These are phyloP conservation scores for Corella eumyota DNA, from an alignment of 23 tunicate species.

Conservation along the genomic window DNA sequence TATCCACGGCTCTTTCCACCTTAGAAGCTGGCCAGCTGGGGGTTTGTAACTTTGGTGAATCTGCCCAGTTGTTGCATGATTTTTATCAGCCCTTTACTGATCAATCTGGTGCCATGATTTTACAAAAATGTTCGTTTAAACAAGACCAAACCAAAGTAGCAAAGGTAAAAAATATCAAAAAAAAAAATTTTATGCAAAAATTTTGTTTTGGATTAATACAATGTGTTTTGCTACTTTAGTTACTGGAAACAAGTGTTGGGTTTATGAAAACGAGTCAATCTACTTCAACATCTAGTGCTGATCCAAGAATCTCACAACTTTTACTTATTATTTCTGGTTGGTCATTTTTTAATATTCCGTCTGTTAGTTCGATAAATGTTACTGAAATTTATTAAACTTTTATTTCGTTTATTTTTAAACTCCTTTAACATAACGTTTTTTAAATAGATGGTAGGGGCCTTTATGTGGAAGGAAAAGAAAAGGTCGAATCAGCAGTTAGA, in stretches of 20 bases:
- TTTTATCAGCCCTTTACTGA: constrained; percentile 73
- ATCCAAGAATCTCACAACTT: constrained; percentile 60
- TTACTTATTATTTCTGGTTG: constrained; percentile 68
- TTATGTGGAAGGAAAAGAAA: constrained; percentile 65
- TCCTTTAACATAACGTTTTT: not conserved
- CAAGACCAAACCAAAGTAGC: constrained; percentile 85
- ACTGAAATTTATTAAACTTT: not conserved
- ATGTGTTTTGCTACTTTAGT: constrained; percentile 1
- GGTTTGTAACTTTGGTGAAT: constrained; percentile 78
- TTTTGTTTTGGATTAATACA: not conserved
- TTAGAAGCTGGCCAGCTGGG: constrained; percentile 82
- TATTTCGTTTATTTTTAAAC: not conserved
- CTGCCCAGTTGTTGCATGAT: constrained; percentile 45
- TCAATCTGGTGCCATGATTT: constrained; percentile 58
- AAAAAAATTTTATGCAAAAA: not conserved
- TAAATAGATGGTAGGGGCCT: constrained; percentile 71
- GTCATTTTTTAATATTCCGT: not conserved
- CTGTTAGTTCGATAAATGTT: not conserved
- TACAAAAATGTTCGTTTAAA: constrained; percentile 54
- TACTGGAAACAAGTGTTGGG: constrained; percentile 38
- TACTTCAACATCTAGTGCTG: constrained; percentile 30
- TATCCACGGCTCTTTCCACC: constrained; percentile 72
- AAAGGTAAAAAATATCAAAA: constrained; percentile 8
- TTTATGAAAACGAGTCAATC: constrained; percentile 37
- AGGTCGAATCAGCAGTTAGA: constrained; percentile 48